Evolutionary conservation across 2,113 vertebrate genomes (phyloP).

Genomic region (Girardinichthys multiradiatus): DNA sequence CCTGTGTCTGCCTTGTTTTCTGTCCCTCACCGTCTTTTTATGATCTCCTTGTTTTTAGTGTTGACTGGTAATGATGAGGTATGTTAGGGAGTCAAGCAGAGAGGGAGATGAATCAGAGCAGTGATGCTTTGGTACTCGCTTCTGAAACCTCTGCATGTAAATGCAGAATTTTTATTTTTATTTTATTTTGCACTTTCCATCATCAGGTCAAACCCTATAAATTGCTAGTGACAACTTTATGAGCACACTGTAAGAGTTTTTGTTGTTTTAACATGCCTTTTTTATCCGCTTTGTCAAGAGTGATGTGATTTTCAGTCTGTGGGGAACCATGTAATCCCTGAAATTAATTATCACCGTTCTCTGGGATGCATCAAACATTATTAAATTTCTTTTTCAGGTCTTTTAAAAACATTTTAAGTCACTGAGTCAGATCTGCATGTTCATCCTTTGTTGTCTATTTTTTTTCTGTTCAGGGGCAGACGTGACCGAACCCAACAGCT

Average conservation of each 20-base stretch:
- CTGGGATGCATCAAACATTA: slow-evolving; percentile 5
- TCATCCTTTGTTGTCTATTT: slow-evolving; percentile 16
- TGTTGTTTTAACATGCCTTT: slow-evolving; percentile 15
- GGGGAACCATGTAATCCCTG: slow-evolving; percentile 33
- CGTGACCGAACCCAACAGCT: slow-evolving; percentile 87
- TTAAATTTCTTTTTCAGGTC: slow-evolving; percentile 1
- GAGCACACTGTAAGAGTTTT: slow-evolving; percentile 3
- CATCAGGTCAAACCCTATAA: slow-evolving; percentile 31
- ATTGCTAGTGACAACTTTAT: slow-evolving; percentile 22
- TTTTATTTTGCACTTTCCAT: slow-evolving; percentile 23
- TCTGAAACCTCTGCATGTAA: slow-evolving; percentile 50
- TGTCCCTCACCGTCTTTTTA: slow-evolving; percentile 49
- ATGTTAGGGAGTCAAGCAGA: slow-evolving; percentile 57
- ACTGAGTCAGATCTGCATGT: slow-evolving; percentile 6
- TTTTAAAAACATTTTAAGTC: slow-evolving; percentile 2
- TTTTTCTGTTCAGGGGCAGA: slow-evolving; percentile 81
- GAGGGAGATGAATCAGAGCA: slow-evolving; percentile 64
- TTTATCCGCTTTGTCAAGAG: slow-evolving; percentile 12
- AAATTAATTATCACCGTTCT: slow-evolving; percentile 31
- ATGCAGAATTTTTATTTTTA: slow-evolving; percentile 54
- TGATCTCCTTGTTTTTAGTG: slow-evolving; percentile 67
- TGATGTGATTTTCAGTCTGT: slow-evolving; percentile 13
- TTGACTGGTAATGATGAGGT: slow-evolving; percentile 65
- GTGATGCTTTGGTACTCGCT: slow-evolving; percentile 48
- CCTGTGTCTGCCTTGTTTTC: slow-evolving; percentile 39